Evolutionary conservation across 2,888 invertebrate genomes (phyloP).

Genomic region (Erynnis tages): DNA sequence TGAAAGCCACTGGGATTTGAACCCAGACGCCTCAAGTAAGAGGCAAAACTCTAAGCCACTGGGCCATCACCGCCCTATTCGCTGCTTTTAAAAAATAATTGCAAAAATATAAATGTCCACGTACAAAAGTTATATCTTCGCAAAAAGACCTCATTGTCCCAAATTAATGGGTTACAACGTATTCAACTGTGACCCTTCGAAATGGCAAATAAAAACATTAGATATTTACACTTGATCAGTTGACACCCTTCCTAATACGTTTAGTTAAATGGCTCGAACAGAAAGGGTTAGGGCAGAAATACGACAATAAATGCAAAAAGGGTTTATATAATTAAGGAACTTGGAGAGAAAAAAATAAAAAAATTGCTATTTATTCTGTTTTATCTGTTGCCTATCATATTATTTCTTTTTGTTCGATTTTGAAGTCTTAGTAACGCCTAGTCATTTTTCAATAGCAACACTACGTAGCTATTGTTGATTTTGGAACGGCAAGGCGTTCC

Average conservation of each 20-base stretch:
- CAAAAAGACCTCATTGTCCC: conserved; percentile 27
- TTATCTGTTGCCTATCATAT: neutral
- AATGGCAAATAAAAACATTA: conserved; percentile 71
- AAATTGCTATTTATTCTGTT: neutral
- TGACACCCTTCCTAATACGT: conserved; percentile 67
- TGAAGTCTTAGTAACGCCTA: no score
- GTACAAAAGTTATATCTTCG: neutral
- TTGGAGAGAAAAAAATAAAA: conserved; percentile 1
- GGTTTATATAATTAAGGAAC: conserved; percentile 13
- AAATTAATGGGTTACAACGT: conserved; percentile 37
- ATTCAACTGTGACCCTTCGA: conserved; percentile 29
- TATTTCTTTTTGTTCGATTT: neutral
- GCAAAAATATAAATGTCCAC: neutral
- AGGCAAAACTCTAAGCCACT: no score
- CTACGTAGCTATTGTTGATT: no score
- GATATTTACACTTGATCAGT: conserved; percentile 72
- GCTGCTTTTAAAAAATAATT: no score
- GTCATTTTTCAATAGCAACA: no score
- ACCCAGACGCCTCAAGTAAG: no score
- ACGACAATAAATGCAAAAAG: conserved; percentile 15
- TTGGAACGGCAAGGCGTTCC: no score
- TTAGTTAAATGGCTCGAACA: conserved; percentile 68
- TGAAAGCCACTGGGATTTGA: no score
- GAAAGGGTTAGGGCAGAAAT: conserved; percentile 30
- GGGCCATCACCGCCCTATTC: no score